A percentile compares a stretch with the other conserved stretches of the same genome.
Evolutionary conservation across 2,888 invertebrate genomes (phyloP).

Genomic region (Drosophila falleni): DNA sequence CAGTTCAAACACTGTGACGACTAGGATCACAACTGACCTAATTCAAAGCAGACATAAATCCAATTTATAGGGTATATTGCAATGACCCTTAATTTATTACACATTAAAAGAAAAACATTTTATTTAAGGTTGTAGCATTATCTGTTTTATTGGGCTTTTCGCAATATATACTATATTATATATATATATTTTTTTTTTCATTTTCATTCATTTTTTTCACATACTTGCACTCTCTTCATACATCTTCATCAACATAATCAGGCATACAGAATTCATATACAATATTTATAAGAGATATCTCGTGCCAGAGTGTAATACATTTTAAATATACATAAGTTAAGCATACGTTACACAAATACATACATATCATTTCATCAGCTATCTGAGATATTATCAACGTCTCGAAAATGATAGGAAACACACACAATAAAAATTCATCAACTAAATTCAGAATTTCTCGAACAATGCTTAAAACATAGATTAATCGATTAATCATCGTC

Average conservation of each 20-base stretch:
- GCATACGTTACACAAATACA: conserved; percentile 52
- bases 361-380: conserved; percentile 18
- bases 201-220: conserved; percentile 48
- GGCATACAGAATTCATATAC: conserved; percentile 58
- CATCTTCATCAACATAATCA: conserved; percentile 60
- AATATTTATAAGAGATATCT: conserved; percentile 46
- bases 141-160: conserved; percentile 68
- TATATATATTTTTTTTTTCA: conserved; percentile 41
- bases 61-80: conserved; percentile 1
- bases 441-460: conserved; percentile 46
- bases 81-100: neutral
- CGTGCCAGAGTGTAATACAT: conserved; percentile 64
- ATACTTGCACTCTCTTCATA: conserved; percentile 49
- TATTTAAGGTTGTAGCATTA: conserved; percentile 56
- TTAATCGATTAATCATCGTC: conserved; percentile 16
- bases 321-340: conserved; percentile 51
- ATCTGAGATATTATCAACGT: conserved; percentile 15
- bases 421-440: conserved; percentile 28
- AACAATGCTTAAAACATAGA: conserved; percentile 41
- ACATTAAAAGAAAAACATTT: neutral
- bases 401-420: conserved; percentile 24
- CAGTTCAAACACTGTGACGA: conserved; percentile 49
- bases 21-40: conserved; percentile 36
- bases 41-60: conserved; percentile 15
- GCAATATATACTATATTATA: conserved; percentile 43